Evolutionary conservation across 2,888 invertebrate genomes (phyloP), one percentile per base, ranked within the genome.

Genomic region (Nomada ruficornis): DNA sequence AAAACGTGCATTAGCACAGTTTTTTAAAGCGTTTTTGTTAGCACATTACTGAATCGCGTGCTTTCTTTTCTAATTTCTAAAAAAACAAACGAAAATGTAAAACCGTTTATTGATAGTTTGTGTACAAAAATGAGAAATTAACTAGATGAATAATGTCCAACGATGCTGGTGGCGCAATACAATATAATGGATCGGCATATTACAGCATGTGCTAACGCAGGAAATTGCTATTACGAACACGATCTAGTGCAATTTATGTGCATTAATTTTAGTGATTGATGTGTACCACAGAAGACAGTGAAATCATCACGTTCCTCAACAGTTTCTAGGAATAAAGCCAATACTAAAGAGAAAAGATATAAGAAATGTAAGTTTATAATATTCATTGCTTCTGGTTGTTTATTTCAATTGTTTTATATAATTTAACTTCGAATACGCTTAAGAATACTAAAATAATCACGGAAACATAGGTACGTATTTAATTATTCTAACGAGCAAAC

Each of bases 261-360:
- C 64, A 64, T 64, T 64, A 64, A 64, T 64, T 64, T 64, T 50
- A 64, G 50, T 64, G 50, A 50, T 64, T 64, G 64, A 64, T 64
- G 15, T 26, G 50, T 26, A 26, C 44, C 18, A 26, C 50, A 50
- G 50, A 50, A 64, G 50, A 64, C 50, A 64, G 26, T 4, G 9
- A 42, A 10, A 9, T 13, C 18, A n/a, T 18, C 11, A 3, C 11
- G 42, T 42, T 42, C 11, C 29, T 50, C 18, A 26, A 44, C 50
- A 26, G 1, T 29, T 2, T 5, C 2, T 2, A 26, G 18, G 26
- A 9, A 50, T 44, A 18, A 63, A 44, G n/a, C 47, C 23, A 64
- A 64, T 64, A 18, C 11, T 9, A 20, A n/a, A 5, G n/a, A n/a
- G 23, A 50, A n/a, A 29, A 15, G 15, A 5, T 18, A 18, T 29